phyloP scores from a whole-genome alignment of 2,113 vertebrate species.

The Albula glossodonta region DNA sequence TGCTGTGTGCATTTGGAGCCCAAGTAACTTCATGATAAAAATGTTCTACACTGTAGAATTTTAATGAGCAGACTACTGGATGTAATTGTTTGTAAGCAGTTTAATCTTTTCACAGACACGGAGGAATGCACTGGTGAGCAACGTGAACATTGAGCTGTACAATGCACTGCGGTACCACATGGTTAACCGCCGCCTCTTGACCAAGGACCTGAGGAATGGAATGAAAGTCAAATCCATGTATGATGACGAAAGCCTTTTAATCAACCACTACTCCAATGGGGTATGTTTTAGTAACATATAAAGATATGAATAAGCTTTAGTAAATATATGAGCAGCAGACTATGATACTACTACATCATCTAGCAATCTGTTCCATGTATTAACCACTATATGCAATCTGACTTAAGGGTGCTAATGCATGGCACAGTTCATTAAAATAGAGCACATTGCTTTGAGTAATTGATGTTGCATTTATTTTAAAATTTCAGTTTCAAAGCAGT shows the following conservation, averaged over 20 bases:
- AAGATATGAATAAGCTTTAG: too few relatives aligned
- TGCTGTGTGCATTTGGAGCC: neutral
- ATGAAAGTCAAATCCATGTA: constrained; percentile 83
- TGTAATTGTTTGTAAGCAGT: neutral
- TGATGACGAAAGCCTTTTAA: constrained; percentile 75
- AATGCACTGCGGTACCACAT: constrained; percentile 90
- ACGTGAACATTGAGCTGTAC: constrained; percentile 85
- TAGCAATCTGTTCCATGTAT: too few relatives aligned
- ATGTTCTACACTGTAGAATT: neutral
- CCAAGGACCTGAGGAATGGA: constrained; percentile 91
- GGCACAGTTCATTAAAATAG: too few relatives aligned
- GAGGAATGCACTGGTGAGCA: constrained; percentile 76
- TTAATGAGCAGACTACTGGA: neutral
- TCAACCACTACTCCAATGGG: constrained; percentile 95
- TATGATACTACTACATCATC: too few relatives aligned
- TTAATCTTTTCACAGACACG: constrained; percentile 61
- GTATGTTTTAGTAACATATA: constrained; percentile 64
- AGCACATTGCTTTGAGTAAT: too few relatives aligned
- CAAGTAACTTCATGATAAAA: neutral
- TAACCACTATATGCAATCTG: too few relatives aligned
- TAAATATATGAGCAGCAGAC: too few relatives aligned
- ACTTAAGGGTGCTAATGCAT: too few relatives aligned
- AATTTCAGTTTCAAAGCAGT: too few relatives aligned
- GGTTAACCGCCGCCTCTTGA: constrained; percentile 84
- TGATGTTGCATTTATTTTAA: too few relatives aligned